A percentile compares a stretch with the other conserved stretches of the same genome.
Evolutionary conservation across 2,113 vertebrate species (phyloP).

Genomic region (Trochalopteron elliotii): DNA sequence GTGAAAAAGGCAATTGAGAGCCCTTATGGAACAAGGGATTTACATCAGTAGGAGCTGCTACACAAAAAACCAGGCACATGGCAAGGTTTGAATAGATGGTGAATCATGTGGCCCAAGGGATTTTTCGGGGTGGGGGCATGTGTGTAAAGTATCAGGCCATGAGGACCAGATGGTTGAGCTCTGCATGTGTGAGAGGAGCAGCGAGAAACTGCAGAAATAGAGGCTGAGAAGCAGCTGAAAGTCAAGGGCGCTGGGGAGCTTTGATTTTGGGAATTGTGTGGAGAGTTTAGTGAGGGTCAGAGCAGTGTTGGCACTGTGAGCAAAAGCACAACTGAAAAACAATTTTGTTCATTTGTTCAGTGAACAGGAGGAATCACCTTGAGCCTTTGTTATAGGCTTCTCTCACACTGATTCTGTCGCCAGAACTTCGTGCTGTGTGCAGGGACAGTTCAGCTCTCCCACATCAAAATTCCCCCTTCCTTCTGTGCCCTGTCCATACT

Average conservation of each 20-base stretch:
- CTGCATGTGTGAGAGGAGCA: constrained; percentile 20
- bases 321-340: neutral
- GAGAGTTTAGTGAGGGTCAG: neutral
- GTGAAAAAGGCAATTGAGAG: constrained; percentile 46
- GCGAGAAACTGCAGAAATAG: neutral
- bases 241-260: neutral
- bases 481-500: neutral
- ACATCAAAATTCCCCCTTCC: neutral
- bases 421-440: neutral
- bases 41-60: constrained; percentile 23
- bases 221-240: constrained; percentile 22
- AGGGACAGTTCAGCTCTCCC: neutral
- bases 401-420: neutral
- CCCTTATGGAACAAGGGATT: constrained; percentile 44
- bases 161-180: constrained; percentile 52
- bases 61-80: constrained; percentile 42
- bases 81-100: constrained; percentile 54
- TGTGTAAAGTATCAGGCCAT: constrained; percentile 26
- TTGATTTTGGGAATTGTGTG: neutral
- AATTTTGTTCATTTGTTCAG: neutral
- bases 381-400: neutral
- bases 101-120: constrained; percentile 61
- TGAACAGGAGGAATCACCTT: neutral
- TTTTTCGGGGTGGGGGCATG: neutral
- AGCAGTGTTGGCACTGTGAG: neutral